Conservation (phyloP, 2,797 vertebrate species). For the Hirundo rustica region DNA sequence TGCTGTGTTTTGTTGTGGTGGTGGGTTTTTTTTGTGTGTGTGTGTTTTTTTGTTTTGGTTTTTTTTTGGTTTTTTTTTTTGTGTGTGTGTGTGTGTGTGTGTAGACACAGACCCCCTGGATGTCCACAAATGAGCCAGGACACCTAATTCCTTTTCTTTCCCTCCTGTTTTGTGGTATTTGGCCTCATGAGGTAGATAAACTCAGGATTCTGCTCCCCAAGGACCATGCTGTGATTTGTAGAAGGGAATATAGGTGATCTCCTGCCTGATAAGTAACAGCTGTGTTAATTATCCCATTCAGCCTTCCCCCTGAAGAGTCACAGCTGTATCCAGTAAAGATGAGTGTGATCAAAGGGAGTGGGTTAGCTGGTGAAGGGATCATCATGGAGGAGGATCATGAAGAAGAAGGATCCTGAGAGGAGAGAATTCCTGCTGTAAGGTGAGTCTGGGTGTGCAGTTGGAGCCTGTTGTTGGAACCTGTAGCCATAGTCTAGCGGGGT, state of each 20-base stretch:
- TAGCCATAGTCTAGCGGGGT: background rate
- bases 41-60: no score
- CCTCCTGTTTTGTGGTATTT: background rate
- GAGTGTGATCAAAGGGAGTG: background rate
- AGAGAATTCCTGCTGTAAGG: background rate
- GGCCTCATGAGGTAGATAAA: background rate
- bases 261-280: background rate
- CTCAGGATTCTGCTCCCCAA: background rate
- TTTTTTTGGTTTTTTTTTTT: background rate
- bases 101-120: no score
- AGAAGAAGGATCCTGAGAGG: background rate
- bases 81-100: no score
- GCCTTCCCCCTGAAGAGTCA: background rate
- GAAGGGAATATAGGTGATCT: background rate
- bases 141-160: background rate
- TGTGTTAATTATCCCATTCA: background rate
- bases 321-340: background rate
- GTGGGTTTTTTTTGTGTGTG: background rate
- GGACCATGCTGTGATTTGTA: background rate
- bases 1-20: no score
- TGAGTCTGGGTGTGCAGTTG: background rate
- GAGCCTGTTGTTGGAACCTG: background rate
- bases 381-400: background rate
- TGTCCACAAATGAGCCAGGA: background rate
- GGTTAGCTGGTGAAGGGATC: background rate